Evolutionary conservation across 30 jellyfish, hydroid and myxozoan genomes (phyloP).

Genomic region (Rhopilema esculentum): DNA sequence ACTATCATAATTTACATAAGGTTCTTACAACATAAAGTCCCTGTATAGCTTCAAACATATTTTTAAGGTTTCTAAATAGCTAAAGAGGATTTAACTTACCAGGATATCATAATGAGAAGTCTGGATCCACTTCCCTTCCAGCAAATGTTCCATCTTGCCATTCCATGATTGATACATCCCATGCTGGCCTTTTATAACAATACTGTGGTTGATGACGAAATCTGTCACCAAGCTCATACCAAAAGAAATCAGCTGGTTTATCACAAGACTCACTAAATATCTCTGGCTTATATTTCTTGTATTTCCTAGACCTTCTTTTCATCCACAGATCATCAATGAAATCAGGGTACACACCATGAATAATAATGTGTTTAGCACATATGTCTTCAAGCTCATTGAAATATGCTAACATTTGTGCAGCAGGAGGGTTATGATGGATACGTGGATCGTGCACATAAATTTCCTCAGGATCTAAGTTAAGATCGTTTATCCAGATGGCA

Average conservation of each 20-base stretch:
- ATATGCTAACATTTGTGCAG: conserved; percentile 55
- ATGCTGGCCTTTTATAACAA: conserved; percentile 48
- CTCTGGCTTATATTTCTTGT: conserved; percentile 19
- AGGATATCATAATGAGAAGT: background rate
- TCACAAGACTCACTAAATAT: conserved; percentile 25
- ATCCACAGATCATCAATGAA: conserved; percentile 75
- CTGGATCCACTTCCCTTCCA: conserved; percentile 51
- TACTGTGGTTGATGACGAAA: conserved; percentile 52
- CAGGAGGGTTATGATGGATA: conserved; percentile 85
- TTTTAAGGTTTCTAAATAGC: background rate
- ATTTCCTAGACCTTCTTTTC: conserved; percentile 17
- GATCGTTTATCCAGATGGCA: conserved; percentile 74
- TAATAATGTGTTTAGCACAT: conserved; percentile 61
- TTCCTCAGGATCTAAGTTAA: conserved; percentile 56
- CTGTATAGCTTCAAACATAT: no score
- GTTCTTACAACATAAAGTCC: no score
- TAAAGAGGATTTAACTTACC: background rate
- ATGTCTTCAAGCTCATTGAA: conserved; percentile 62
- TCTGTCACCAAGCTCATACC: conserved; percentile 58
- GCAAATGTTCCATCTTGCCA: conserved; percentile 48
- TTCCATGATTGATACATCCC: conserved; percentile 35
- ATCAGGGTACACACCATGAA: conserved; percentile 77
- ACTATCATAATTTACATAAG: no score
- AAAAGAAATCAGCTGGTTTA: conserved; percentile 9
- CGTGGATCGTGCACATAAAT: conserved; percentile 70